A percentile compares a stretch with the other conserved stretches of the same genome.
These are phyloP conservation scores for Corticium candelabrum DNA, from an alignment of 37 sponge, comb jelly and placozoan species.

Conservation along the genomic window DNA sequence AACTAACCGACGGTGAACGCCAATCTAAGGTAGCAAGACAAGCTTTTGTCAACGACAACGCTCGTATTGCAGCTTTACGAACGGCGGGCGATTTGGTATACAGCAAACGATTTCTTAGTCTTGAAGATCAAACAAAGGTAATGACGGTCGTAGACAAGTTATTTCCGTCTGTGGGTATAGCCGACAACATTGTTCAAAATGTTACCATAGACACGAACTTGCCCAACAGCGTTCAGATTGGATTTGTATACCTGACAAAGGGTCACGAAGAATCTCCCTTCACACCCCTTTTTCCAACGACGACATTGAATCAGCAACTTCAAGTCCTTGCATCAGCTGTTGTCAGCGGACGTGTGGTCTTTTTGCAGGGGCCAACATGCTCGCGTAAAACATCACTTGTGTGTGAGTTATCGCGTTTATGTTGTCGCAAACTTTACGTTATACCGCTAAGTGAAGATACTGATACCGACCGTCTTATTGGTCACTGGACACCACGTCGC, in stretches of 20 bases:
- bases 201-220: not conserved
- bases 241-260: not conserved
- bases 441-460: not conserved
- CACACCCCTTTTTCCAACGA: not conserved
- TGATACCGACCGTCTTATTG: not conserved
- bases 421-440: not conserved
- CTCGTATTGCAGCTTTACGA: not conserved
- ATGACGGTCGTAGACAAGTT: not conserved
- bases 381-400: not conserved
- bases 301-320: not conserved
- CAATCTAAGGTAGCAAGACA: too few relatives aligned
- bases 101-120: not conserved
- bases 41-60: not conserved
- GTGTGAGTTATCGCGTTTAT: not conserved
- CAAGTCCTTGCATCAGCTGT: not conserved
- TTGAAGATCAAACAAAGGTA: not conserved
- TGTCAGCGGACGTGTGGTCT: not conserved
- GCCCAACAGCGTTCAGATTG: not conserved
- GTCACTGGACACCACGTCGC: not conserved
- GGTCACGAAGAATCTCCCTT: not conserved
- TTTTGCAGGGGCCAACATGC: not conserved
- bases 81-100: not conserved
- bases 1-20: not conserved
- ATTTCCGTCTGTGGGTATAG: not conserved
- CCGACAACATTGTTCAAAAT: not conserved